Base-by-base conservation (phyloP, 2,888 invertebrate species). In the Drosophila helvetica region DNA sequence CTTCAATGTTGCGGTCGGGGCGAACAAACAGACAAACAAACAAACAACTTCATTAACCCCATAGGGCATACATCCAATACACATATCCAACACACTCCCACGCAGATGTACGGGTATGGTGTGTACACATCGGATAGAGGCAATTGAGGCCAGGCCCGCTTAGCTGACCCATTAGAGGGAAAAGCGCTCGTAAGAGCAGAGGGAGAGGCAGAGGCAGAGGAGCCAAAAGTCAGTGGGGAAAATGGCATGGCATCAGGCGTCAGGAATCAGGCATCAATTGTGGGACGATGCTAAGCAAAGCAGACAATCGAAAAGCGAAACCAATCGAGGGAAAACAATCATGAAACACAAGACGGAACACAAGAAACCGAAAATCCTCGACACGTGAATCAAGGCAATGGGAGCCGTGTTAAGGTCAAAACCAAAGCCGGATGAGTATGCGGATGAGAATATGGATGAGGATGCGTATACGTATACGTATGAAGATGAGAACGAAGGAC, bases 31-130 rank as follows among this genome's bases (percentile, higher is more conserved):
- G 79, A 80, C 76, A 78, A 79, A 75, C 81, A 80, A 81, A 80
- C 76, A 78, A 83, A 88, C 79, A 88, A 84, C 84, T 89, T 84
- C 78, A 88, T 84, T 87, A 81, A 81, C 81, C 86, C 80, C 75
- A 69, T 54, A 77, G 78, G 84, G 81, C 78, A 78, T 74, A 71
- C 64, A 67, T 48, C 50, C 54, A 65, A 74, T 74, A 72, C 59
- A 68, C 68, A 61, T 56, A 59, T 55, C 59, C 64, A 57, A 56
- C 53, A 38, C 42, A 52, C 52, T 56, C 47, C 57, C 19, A 25
- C 51, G 12, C 12, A 54, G 50, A 46, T 22, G 63, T 17, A 27
- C 27, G 27, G 27, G 27, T 7, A 8, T 8, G 25, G 56, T 25
- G 43, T 25, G 25, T 38, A 48, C 46, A 68, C 38, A 52, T 71